phyloP scores from a whole-genome alignment of 2,888 invertebrate genomes.

The Anarsia innoxiella region DNA sequence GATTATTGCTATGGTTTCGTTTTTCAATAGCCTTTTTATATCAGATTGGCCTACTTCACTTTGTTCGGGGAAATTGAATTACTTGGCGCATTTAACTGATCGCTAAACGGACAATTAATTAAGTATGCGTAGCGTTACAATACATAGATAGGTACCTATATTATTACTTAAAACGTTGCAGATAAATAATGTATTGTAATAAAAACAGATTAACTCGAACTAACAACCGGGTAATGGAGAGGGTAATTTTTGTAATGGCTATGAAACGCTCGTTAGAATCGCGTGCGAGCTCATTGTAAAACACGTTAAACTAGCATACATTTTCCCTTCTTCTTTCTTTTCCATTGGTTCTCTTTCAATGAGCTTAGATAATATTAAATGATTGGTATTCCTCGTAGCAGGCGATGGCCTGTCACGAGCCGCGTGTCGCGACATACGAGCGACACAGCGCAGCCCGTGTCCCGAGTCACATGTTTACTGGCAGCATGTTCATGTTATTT shows the following conservation, averaged over 20 bases:
- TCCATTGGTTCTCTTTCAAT: not conserved
- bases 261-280: conserved; percentile 15
- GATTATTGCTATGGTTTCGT: conserved; percentile 66
- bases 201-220: conserved; percentile 9
- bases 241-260: conserved; percentile 9
- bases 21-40: conserved; percentile 69
- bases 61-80: conserved; percentile 61
- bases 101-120: conserved; percentile 23
- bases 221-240: conserved; percentile 6
- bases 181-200: too few relatives aligned
- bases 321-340: conserved; percentile 1
- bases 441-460: conserved; percentile 4
- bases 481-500: conserved; percentile 49
- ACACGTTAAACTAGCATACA: too few relatives aligned
- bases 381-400: too few relatives aligned
- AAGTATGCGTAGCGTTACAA: conserved; percentile 16
- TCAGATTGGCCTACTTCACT: conserved; percentile 65
- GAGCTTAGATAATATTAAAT: too few relatives aligned
- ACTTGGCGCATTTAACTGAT: conserved; percentile 37
- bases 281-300: conserved; percentile 13
- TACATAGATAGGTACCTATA: conserved; percentile 1
- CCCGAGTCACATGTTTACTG: conserved; percentile 39
- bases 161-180: too few relatives aligned
- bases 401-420: conserved; percentile 8
- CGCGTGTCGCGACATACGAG: conserved; percentile 1